Base-by-base conservation (phyloP, 2,797 vertebrate genomes). In the Cryptoprocta ferox region DNA sequence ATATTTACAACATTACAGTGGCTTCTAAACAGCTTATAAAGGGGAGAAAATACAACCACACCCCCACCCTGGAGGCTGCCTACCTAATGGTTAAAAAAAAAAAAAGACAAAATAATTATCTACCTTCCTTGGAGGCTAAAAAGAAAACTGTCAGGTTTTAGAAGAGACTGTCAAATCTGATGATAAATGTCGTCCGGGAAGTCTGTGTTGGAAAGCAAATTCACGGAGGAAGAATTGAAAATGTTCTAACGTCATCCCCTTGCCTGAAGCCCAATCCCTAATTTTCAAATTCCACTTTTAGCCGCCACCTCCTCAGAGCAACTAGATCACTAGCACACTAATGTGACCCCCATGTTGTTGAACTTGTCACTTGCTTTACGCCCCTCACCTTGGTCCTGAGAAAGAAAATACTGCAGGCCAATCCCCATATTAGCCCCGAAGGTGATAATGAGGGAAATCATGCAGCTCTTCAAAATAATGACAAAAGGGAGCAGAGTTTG, bases 361-460 rank as follows among this genome's bases (percentile, higher is more conserved):
- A 97, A 96, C 88, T 95, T 95, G 28, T 86, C 91, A 19, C n/a
- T 94, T 94, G 90, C 82, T 87, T 90, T 0, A 1, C 2, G 5
- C 0, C 92, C 96, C 84, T 30, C 14, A 94, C 80, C 32, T 61
- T 92, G 70, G 30, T 71, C 80, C 71, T 80, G 48, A 56, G 87
- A 95, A 94, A 59, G 73, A 91, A 97, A 86, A 90, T 1, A 39
- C 14, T 45, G 48, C 35, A 68, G 56, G 61, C 42, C 75, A 95
- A 37, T 14, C 78, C 65, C 68, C 75, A 68, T 71, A 88, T 94
- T 12, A 39, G 48, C 73, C 91, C 91, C 30, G 6, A 61, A 94
- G 66, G 81, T 59, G n/a, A 95, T 97, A 97, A 96, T 89, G 75
- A 93, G 6, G 53, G 24, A 93, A 90, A 96, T 93, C 66, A 89